Evolutionary conservation across 2,113 vertebrate species (phyloP).

Genomic region (Euleptes europaea): DNA sequence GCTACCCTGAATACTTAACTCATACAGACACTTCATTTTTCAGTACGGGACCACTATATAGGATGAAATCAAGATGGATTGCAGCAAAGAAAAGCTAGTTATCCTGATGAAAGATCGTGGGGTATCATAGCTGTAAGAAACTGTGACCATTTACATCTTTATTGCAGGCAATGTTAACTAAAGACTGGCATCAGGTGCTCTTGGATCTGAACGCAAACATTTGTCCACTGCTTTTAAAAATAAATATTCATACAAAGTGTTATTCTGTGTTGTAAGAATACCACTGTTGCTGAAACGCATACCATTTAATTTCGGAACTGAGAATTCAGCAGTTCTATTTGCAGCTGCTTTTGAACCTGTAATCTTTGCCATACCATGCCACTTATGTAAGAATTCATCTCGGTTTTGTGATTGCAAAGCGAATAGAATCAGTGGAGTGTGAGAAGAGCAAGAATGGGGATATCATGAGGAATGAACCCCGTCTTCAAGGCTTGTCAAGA

Average conservation of each 20-base stretch:
- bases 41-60: constrained; percentile 25
- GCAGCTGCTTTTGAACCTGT: background rate
- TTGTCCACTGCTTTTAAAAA: background rate
- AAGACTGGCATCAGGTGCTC: background rate
- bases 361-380: background rate
- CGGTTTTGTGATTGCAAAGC: constrained; percentile 10
- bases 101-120: constrained; percentile 26
- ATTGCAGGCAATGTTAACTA: background rate
- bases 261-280: background rate
- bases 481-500: background rate
- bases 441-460: background rate
- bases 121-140: constrained; percentile 30
- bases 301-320: background rate
- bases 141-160: constrained; percentile 7
- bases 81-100: constrained; percentile 25
- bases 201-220: background rate
- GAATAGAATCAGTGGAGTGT: constrained; percentile 14
- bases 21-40: constrained; percentile 44
- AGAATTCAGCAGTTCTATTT: background rate
- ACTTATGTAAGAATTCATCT: background rate
- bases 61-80: constrained; percentile 49
- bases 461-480: constrained; percentile 18
- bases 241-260: background rate
- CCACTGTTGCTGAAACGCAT: background rate
- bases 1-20: constrained; percentile 17